These are phyloP conservation scores for Choreutis nemorana DNA, from an alignment of 2,888 invertebrate genomes.

Conservation along the genomic window DNA sequence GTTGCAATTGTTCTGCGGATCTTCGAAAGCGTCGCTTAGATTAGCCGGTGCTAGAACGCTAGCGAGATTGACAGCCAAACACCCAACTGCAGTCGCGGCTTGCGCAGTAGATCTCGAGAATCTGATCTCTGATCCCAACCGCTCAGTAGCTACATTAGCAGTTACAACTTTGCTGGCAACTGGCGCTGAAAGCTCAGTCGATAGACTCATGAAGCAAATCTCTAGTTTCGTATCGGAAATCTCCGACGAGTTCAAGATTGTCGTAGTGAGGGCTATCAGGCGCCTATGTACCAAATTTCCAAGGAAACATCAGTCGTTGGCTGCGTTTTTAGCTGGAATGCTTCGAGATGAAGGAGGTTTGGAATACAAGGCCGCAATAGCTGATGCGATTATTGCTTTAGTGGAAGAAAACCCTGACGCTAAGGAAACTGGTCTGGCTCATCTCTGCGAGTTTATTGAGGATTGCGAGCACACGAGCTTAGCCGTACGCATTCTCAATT, in stretches of 20 bases:
- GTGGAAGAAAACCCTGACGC: constrained; percentile 98
- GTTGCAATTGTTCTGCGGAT: constrained; percentile 96
- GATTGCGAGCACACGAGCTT: constrained; percentile 98
- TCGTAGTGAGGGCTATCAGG: constrained; percentile 92
- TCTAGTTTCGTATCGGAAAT: constrained; percentile 98
- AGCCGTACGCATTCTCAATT: constrained; percentile 94
- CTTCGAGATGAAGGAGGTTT: constrained; percentile 95
- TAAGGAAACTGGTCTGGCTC: constrained; percentile 94
- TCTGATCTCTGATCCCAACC: constrained; percentile 95
- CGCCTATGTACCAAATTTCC: constrained; percentile 96
- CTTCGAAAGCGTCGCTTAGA: constrained; percentile 92
- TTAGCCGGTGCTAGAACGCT: constrained; percentile 98
- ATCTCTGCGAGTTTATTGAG: constrained; percentile 99
- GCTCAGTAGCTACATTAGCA: constrained; percentile 97
- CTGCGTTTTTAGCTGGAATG: constrained; percentile 97
- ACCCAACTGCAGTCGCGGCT: constrained; percentile 95
- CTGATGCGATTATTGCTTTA: constrained; percentile 96
- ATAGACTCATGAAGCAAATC: constrained; percentile 99
- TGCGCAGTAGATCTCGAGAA: constrained; percentile 98
- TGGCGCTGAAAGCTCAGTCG: constrained; percentile 97
- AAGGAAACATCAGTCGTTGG: constrained; percentile 93
- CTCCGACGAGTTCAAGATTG: constrained; percentile 99
- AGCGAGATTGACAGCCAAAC: constrained; percentile 94
- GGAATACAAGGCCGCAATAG: constrained; percentile 98
- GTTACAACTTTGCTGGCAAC: constrained; percentile 98